Base-by-base conservation (phyloP, 2,888 invertebrate genomes). In the Drosophila limbata region DNA sequence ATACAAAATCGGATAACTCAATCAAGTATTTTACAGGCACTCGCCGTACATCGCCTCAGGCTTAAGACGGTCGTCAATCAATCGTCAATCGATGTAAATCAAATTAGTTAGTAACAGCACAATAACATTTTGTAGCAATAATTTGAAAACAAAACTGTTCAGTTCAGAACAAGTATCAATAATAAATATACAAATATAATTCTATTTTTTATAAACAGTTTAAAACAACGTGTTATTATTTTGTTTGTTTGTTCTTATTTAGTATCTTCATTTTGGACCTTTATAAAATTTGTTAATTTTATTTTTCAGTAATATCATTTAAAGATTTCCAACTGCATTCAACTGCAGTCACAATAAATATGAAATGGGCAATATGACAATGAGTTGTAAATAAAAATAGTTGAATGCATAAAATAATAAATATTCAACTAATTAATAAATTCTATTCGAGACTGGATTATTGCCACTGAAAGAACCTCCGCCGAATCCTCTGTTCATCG, bases 11-110 rank as follows among this genome's bases (percentile, higher is more conserved):
- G 4, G 11, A 13, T 59, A 48, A 59, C 2, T 2, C 2, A 6
- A 40, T 15, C n/a, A 33, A 13, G 3, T 31, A n/a, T 13, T 52
- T 51, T 44, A 2, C 64, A 88, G 85, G 76, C 37, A 40, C 59
- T 25, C 81, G 86, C n/a, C 88, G 80, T 33, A 57, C 71, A 63
- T n/a, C 64, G 60, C 59, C 64, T 9, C 72, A 62, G 50, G 75
- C 68, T 53, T 78, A 64, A 60, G 55, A 33, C 9, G 53, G 25
- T 51, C n/a, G 21, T 51, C 28, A 21, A 25, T 15, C 19, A 53
- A 39, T 28, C 28, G 44, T 15, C 48, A 35, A 60, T 60, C 45
- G 48, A 57, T 45, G 53, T 50, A 47, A 57, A 74, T 62, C 67
- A 63, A 73, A 57, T 60, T 63, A 70, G 73, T 77, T 72, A 67